These are phyloP conservation scores for Vulpes ferrilata DNA, from an alignment of 2,113 vertebrate species.

Conservation along the genomic window DNA sequence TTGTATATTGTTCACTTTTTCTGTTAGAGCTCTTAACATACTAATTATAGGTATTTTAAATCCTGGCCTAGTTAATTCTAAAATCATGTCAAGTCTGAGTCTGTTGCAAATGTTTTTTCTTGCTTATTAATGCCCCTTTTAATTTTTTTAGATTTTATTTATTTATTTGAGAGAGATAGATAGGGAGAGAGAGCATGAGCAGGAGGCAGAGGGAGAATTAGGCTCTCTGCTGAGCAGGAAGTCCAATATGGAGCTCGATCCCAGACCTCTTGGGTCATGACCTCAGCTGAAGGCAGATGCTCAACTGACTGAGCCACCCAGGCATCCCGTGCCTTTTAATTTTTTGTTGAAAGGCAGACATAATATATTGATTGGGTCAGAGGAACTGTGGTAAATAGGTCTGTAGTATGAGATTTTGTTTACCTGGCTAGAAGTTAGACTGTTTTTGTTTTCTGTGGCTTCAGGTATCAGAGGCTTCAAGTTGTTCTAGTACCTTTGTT, in stretches of 20 bases:
- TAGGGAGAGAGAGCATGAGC: too few relatives aligned
- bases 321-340: not conserved
- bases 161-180: too few relatives aligned
- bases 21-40: not conserved
- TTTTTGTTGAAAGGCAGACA: not conserved
- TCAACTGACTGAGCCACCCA: too few relatives aligned
- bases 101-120: not conserved
- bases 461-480: not conserved
- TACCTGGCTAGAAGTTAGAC: not conserved
- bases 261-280: too few relatives aligned
- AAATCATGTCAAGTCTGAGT: not conserved
- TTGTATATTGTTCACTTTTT: not conserved
- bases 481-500: constrained; percentile 18
- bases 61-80: not conserved
- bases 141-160: too few relatives aligned
- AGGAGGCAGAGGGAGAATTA: too few relatives aligned
- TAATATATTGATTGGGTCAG: not conserved
- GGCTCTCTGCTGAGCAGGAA: too few relatives aligned
- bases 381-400: not conserved
- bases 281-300: too few relatives aligned
- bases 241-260: too few relatives aligned
- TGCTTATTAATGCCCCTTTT: not conserved
- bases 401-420: not conserved
- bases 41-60: constrained; percentile 2
- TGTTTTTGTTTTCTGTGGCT: not conserved